Evolutionary conservation across 2,113 vertebrate genomes (phyloP).

Genomic region (Cynopterus brachyotis): DNA sequence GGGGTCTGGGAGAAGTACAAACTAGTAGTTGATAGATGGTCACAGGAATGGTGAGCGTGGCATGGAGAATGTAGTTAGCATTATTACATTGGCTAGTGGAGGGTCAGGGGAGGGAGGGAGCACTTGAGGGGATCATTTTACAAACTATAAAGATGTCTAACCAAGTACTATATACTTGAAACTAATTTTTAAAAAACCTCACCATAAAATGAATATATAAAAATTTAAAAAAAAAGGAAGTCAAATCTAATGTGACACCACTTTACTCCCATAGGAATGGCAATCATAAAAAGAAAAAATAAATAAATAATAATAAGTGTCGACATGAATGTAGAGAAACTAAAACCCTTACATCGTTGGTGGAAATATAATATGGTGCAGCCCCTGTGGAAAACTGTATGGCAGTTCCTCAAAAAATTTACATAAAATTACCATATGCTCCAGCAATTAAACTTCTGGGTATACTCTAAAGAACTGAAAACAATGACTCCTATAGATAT

Average conservation of each 20-base stretch:
- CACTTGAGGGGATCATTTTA: too few species aligned
- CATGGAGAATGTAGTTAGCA: too few species aligned
- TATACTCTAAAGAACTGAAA: background rate
- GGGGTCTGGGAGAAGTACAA: too few species aligned
- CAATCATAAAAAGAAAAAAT: background rate
- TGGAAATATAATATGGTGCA: background rate
- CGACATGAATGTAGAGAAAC: background rate
- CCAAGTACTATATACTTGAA: too few species aligned
- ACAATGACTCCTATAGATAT: background rate
- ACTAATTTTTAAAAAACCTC: too few species aligned
- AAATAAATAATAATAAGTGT: background rate
- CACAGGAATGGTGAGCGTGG: too few species aligned
- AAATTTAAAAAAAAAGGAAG: background rate
- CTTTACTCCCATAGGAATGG: background rate
- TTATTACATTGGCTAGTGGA: too few species aligned
- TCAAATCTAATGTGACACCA: background rate
- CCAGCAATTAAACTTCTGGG: background rate
- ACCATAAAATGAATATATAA: too few species aligned
- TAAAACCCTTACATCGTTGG: background rate
- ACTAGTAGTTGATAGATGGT: too few species aligned
- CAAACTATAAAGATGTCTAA: too few species aligned
- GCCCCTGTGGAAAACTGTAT: background rate
- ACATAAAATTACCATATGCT: background rate
- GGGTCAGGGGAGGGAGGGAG: too few species aligned
- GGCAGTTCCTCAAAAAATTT: background rate